Base-by-base conservation (phyloP, 2,113 vertebrate species). In the Albula glossodonta region DNA sequence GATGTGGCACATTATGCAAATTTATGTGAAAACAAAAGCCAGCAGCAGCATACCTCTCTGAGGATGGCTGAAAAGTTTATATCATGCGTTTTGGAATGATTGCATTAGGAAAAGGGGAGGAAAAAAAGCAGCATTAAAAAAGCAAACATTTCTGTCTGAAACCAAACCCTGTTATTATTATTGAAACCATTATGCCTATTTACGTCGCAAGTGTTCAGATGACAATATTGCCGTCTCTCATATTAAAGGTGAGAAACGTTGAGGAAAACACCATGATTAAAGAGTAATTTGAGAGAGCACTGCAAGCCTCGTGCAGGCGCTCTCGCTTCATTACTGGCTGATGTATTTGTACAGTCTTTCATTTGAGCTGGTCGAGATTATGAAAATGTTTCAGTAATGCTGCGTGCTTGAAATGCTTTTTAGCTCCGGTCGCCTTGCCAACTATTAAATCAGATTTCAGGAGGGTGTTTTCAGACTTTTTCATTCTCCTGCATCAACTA, bases 141-240 rank as follows among this genome's bases (percentile, higher is more conserved):
- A 60, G n/a, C 10, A 12, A 41, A 51, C 51, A 7, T 31, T 78
- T 48, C 48, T 48, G 48, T 84, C 41, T 41, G 51, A 53, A 48
- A 84, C 70, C 74, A 13, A 22, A 25, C 3, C 31, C 82, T n/a
- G 74, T 77, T 77, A 66, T 66, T 84, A 83, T 56, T 74, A 52
- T 56, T 1, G 74, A 52, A 52, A 63, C 25, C 74, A 56, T 78
- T 31, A 52, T 25, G 53, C 25, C 51, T 11, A 31, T 66, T 66
- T 66, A 66, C 22, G 60, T 66, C 22, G 1, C 8, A 60, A 15
- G 25, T 48, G 51, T 78, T 51, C 15, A 2, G n/a, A 49, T 78
- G 83, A 78, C 70, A 17, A 60, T 60, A 60, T 25, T 9, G 70
- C 60, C 11, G 51, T 79, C 78, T 49, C 78, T 79, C 41, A 11